A percentile compares a stretch with the other conserved stretches of the same genome.
Conservation (phyloP, 2,888 invertebrate genomes). For the Eledona agricola region DNA sequence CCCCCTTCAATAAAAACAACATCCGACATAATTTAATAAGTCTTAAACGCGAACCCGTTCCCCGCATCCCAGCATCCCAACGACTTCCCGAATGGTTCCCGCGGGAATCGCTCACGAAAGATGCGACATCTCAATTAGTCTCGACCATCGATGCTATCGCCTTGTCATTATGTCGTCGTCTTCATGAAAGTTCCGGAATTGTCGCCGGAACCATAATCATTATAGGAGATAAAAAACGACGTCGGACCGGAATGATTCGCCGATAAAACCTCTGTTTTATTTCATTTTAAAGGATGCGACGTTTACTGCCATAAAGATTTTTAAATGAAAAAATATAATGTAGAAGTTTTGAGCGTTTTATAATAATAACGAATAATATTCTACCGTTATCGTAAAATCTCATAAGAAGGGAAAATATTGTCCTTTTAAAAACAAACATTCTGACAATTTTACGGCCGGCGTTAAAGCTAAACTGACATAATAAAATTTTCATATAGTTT, state of each 20-base stretch:
- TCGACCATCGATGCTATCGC: constrained; percentile 8
- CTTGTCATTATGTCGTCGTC: constrained; percentile 2
- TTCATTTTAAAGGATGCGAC: constrained; percentile 40
- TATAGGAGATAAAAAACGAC: constrained; percentile 31
- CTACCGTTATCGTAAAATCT: constrained; percentile 36
- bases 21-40: constrained; percentile 40
- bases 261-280: constrained; percentile 41
- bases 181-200: constrained; percentile 1
- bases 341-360: constrained; percentile 36
- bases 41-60: constrained; percentile 15
- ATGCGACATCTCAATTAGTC: constrained; percentile 21
- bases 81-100: constrained; percentile 1
- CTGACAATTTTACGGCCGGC: constrained; percentile 30
- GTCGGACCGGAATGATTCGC: constrained; percentile 21
- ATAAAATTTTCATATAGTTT: constrained; percentile 29
- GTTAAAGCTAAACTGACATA: constrained; percentile 28
- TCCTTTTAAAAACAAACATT: constrained; percentile 36
- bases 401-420: constrained; percentile 28
- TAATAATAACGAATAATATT: constrained; percentile 36
- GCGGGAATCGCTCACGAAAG: background rate
- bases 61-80: constrained; percentile 6
- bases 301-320: constrained; percentile 38
- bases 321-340: constrained; percentile 38
- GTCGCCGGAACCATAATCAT: constrained; percentile 20
- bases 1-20: constrained; percentile 32